A percentile compares a stretch with the other conserved stretches of the same genome.
Evolutionary conservation across 2,113 vertebrate species (phyloP).

Genomic region (Apodemus speciosus): DNA sequence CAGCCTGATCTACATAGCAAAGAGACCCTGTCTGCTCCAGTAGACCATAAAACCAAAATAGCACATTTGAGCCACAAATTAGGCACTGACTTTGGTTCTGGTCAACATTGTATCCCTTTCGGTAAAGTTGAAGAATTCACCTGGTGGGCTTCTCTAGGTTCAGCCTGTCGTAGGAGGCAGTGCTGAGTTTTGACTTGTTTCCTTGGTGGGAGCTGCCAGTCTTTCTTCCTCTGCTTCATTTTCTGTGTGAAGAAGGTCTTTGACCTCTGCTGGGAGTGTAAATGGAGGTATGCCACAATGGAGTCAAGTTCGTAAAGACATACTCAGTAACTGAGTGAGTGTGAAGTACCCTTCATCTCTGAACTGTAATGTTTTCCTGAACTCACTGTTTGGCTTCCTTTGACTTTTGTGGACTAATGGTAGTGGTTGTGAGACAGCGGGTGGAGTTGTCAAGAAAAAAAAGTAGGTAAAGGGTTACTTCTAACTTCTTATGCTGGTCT

Average conservation of each 20-base stretch:
- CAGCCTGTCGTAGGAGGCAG: neutral
- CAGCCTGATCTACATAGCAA: neutral
- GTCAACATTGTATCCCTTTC: neutral
- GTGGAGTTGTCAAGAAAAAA: neutral
- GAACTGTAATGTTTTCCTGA: neutral
- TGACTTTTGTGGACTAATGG: neutral
- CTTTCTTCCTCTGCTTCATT: conserved; percentile 6
- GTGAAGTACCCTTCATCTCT: neutral
- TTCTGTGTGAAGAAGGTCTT: neutral
- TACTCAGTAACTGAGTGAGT: neutral
- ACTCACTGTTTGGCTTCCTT: conserved; percentile 20
- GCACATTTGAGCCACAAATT: neutral
- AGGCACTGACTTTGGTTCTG: neutral
- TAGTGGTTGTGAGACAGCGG: neutral
- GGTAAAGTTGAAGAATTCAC: neutral
- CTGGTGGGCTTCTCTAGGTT: neutral
- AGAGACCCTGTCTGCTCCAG: neutral
- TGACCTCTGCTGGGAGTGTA: neutral
- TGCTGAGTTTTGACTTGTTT: conserved; percentile 17
- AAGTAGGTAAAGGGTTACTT: conserved; percentile 48
- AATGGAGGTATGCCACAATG: neutral
- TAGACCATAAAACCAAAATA: neutral
- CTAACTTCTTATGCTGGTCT: neutral
- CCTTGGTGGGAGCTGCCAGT: neutral
- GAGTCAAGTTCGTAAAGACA: neutral